Evolutionary conservation across 2,797 vertebrate species (phyloP), one percentile per base, ranked within the genome.

Genomic region (Gobio occitaniae): DNA sequence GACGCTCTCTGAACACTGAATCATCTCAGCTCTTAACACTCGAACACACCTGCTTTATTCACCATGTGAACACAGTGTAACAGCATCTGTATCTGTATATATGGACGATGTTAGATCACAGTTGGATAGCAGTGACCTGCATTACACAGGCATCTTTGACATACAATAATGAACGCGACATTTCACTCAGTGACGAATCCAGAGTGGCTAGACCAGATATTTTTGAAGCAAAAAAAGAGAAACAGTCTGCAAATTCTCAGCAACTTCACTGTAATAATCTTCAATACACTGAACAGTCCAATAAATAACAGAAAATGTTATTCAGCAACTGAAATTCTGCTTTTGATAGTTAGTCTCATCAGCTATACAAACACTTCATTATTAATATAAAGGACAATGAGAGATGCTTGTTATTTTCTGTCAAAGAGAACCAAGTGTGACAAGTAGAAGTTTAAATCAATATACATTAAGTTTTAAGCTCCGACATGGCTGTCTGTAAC

Each of bases 401-500:
- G 12, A 16, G 38, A 84, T 44, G 66, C 13, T 29, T n/a, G 50
- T 80, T 61, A 69, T 72, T 79, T 15, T 21, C 38, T 65, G 59
- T 65, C 29, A 44, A 19, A 66, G 44, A 66, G 44, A 80, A 84
- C 4, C 63, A 25, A 54, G 48, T 47, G 82, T 83, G 82, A 68
- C 41, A 78, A 48, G 63, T 76, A 78, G 19, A 84, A 76, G 70
- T 76, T 29, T 36, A 83, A 61, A 65, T 82, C 25, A 76, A 71
- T 29, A 70, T 6, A 70, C 66, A 80, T 21, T 48, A 19, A 16
- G 38, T 17, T 85, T 44, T 71, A 76, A 47, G 36, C 86, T 86
- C 56, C 81, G 32, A 85, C 75, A 80, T 83, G 63, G 75, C 86
- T 84, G 88, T 86, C 41, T 84, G 69, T 85, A 84, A 87, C 83